A percentile compares a stretch with the other conserved stretches of the same genome.
Evolutionary conservation across 1,140 invertebrate genomes (phyloP).

Genomic region (Geopemphigus sp.): DNA sequence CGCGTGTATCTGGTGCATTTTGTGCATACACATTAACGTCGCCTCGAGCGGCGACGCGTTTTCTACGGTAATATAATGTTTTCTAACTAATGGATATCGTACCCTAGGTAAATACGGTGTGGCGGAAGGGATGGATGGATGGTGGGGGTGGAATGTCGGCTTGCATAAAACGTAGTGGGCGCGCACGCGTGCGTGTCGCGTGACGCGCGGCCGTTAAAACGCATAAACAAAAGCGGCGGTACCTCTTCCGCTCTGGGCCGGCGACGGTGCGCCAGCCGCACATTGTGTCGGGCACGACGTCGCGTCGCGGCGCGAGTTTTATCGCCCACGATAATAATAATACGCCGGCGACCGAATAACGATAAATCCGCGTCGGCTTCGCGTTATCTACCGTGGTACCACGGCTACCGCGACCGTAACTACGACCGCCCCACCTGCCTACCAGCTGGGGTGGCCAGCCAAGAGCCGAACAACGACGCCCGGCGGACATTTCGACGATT

Average conservation of each 20-base stretch:
- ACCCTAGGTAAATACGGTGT: neutral
- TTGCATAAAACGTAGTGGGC: constrained; percentile 2
- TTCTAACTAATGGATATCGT: constrained; percentile 20
- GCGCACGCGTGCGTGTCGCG: constrained; percentile 16
- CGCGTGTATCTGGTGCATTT: too few species aligned
- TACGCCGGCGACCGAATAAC: constrained; percentile 28
- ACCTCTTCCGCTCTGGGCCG: neutral
- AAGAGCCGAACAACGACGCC: too few species aligned
- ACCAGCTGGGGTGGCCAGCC: too few species aligned
- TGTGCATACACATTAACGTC: neutral
- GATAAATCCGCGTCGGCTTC: constrained; percentile 30
- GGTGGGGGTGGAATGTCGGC: neutral
- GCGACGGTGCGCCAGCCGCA: neutral
- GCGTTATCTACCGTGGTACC: too few species aligned
- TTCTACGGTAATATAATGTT: neutral
- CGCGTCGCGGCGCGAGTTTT: constrained; percentile 1
- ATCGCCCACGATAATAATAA: constrained; percentile 19
- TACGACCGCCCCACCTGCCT: too few species aligned
- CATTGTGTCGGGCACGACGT: constrained; percentile 32
- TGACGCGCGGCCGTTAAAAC: constrained; percentile 43
- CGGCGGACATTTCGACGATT: too few species aligned
- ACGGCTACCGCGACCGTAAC: too few species aligned
- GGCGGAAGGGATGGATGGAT: neutral
- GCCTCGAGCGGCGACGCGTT: neutral
- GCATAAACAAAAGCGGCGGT: constrained; percentile 26